These are phyloP conservation scores for Callitettix versicolor DNA, from an alignment of 1,140 invertebrate genomes.

Conservation along the genomic window DNA sequence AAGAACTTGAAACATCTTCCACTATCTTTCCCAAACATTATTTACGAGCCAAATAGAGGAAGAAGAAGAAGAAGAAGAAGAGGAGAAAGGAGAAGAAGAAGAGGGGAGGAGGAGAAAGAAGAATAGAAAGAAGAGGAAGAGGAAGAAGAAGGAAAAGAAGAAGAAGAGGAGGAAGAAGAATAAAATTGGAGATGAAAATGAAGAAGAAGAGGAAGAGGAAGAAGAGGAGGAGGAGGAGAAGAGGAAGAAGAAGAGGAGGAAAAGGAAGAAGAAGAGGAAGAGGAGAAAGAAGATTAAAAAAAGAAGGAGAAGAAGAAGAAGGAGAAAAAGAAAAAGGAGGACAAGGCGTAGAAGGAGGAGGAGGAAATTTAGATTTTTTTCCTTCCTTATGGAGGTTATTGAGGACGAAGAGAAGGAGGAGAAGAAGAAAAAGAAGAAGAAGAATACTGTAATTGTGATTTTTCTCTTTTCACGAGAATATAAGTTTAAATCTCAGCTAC, in stretches of 20 bases:
- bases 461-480: no score
- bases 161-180: no score
- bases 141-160: slow-evolving; percentile 47
- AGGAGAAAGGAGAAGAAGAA: neutral
- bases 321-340: neutral
- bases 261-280: slow-evolving; percentile 21
- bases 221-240: slow-evolving; percentile 28
- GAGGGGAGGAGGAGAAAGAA: slow-evolving; percentile 42
- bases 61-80: neutral
- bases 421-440: no score
- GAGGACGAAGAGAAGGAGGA: no score
- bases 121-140: slow-evolving; percentile 35
- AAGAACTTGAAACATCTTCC: neutral
- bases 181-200: slow-evolving; percentile 61
- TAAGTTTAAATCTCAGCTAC: no score
- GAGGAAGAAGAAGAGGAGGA: slow-evolving; percentile 35
- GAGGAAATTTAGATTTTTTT: neutral
- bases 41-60: neutral
- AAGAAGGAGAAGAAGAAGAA: slow-evolving; percentile 15
- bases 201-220: slow-evolving; percentile 38
- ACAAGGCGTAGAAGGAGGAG: neutral
- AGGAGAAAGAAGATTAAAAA: no score
- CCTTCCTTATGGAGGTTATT: neutral
- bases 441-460: no score
- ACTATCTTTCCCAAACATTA: neutral